Evolutionary conservation across 2,888 invertebrate species (phyloP).

Genomic region (Chironomus tentans): DNA sequence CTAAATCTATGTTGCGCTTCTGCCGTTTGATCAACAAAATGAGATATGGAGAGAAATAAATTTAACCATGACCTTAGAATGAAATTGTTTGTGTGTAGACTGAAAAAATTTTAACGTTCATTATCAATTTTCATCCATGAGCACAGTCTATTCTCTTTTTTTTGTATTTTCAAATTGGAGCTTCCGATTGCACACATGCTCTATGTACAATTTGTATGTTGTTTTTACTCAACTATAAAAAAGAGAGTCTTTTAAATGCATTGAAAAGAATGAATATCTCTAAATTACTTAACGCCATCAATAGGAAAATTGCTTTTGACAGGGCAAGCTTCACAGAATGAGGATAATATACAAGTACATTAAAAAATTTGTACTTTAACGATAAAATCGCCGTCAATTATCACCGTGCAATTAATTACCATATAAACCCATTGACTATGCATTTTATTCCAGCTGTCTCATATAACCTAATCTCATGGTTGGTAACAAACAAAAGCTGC

Average conservation of each 20-base stretch:
- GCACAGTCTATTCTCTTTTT: not conserved
- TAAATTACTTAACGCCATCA: not conserved
- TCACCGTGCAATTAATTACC: slow-evolving; percentile 7
- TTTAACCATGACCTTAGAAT: slow-evolving; percentile 22
- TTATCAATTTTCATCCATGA: slow-evolving; percentile 13
- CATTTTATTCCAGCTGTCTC: not conserved
- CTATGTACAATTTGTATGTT: not conserved
- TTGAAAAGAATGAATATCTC: not conserved
- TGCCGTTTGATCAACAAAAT: not conserved
- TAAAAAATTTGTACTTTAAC: not conserved
- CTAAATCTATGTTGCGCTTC: not conserved
- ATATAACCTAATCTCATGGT: not conserved
- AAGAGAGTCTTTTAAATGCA: not conserved
- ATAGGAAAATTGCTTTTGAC: not conserved
- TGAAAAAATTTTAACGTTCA: not conserved
- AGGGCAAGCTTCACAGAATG: not conserved
- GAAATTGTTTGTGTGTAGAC: not conserved
- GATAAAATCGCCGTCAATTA: slow-evolving; percentile 8
- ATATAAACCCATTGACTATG: not conserved
- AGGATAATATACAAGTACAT: not conserved
- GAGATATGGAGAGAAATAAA: slow-evolving; percentile 10
- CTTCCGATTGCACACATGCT: slow-evolving; percentile 13
- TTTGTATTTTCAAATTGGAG: slow-evolving; percentile 2
- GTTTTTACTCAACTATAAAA: not conserved
- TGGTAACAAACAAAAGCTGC: not conserved